phyloP scores from a whole-genome alignment of 2,113 vertebrate species.

The Takifugu bimaculatus region DNA sequence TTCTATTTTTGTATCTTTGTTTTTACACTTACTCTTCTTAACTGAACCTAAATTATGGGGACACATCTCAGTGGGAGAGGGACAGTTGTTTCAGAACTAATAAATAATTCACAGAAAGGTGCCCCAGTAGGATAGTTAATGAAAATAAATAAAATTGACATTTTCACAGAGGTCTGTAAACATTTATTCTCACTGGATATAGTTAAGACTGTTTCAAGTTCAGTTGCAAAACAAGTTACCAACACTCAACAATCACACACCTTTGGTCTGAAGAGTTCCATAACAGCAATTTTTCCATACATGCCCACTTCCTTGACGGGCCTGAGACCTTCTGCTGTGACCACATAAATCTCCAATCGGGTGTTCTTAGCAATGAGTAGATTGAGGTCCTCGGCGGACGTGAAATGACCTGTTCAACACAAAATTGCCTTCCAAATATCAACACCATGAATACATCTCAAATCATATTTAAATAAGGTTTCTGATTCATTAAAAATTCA shows the following conservation, averaged over 20 bases:
- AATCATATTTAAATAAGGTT: not conserved
- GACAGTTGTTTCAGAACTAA: too few species aligned
- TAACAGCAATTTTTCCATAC: slow-evolving; percentile 96
- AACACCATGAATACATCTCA: not conserved
- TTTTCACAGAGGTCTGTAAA: too few species aligned
- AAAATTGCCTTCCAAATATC: not conserved
- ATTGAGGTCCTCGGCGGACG: slow-evolving; percentile 93
- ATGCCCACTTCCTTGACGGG: slow-evolving; percentile 98
- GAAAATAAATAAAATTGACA: too few species aligned
- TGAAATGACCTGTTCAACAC: slow-evolving; percentile 87
- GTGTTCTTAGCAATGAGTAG: slow-evolving; percentile 98
- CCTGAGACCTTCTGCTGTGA: slow-evolving; percentile 94
- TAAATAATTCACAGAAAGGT: too few species aligned
- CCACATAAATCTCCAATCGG: slow-evolving; percentile 95
- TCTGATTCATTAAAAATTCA: too few species aligned
- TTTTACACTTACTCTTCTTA: too few species aligned
- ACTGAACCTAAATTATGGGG: too few species aligned
- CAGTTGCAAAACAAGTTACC: not conserved
- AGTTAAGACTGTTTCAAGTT: not conserved
- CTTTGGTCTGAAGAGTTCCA: slow-evolving; percentile 98
- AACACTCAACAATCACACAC: slow-evolving; percentile 58
- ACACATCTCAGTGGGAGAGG: too few species aligned
- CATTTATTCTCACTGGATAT: too few species aligned
- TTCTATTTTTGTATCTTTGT: too few species aligned
- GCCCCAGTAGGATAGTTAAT: too few species aligned